These are phyloP conservation scores for Hyphantria cunea DNA, from an alignment of 1,140 invertebrate species.

Conservation along the genomic window DNA sequence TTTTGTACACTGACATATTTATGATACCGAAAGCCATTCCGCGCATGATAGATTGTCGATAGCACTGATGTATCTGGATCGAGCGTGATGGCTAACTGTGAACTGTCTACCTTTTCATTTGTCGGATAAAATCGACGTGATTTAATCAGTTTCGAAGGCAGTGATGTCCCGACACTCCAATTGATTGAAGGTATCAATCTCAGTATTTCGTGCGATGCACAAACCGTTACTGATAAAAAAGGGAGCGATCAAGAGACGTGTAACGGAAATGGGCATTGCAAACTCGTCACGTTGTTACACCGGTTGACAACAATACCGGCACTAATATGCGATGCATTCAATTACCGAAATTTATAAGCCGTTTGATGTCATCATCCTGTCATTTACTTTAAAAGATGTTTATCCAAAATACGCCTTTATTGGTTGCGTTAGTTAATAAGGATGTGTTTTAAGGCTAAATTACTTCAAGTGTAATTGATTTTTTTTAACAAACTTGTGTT, in stretches of 20 bases:
- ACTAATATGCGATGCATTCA: slow-evolving; percentile 68
- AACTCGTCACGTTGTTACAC: slow-evolving; percentile 69
- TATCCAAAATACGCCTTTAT: slow-evolving; percentile 17
- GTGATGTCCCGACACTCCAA: slow-evolving; percentile 66
- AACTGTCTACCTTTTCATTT: slow-evolving; percentile 46
- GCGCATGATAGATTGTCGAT: slow-evolving; percentile 44
- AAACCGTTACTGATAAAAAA: slow-evolving; percentile 77
- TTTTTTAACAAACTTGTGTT: background rate
- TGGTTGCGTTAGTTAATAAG: too few species aligned
- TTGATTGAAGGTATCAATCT: slow-evolving; percentile 79
- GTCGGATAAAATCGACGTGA: slow-evolving; percentile 71
- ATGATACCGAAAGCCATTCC: slow-evolving; percentile 14
- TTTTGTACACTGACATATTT: slow-evolving; percentile 20
- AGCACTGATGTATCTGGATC: slow-evolving; percentile 56
- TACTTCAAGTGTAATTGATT: background rate
- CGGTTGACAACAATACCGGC: slow-evolving; percentile 76
- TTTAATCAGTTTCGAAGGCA: slow-evolving; percentile 72
- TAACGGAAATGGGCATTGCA: slow-evolving; percentile 76
- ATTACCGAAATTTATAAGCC: slow-evolving; percentile 67
- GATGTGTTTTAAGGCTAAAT: background rate
- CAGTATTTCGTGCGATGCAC: slow-evolving; percentile 64
- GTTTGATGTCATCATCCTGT: slow-evolving; percentile 15
- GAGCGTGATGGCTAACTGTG: slow-evolving; percentile 51
- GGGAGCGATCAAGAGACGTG: slow-evolving; percentile 72
- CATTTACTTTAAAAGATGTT: slow-evolving; percentile 11